Evolutionary conservation across 1,140 invertebrate genomes (phyloP), one percentile per base, ranked within the genome.

Genomic region (Idris sp.): DNA sequence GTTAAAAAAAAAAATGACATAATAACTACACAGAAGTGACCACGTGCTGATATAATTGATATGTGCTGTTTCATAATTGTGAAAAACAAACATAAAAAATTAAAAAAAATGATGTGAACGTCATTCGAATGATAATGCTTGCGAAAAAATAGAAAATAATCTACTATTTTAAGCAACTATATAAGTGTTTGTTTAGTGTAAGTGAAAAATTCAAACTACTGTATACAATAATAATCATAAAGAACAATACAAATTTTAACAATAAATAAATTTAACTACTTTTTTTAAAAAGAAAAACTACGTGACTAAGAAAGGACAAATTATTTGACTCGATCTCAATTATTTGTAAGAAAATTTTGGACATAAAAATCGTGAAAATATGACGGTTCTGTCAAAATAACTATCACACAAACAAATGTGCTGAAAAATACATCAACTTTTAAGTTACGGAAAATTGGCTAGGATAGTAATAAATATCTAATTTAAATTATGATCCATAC

Each of bases 401-500:
- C 64, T 68, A 64, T 22, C 53, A 68, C 33, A 41, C 25, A 49
- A 68, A 67, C 74, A 74, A 81, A 84, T 84, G 85, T 85, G 84
- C 84, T 85, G 82, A 82, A 86, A n/a, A n/a, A n/a, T n/a, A 86
- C 76, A 86, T 83, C 86, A 84, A 82, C 78, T 83, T 83, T 79
- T 61, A 75, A 83, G 73, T 86, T 84, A 84, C 74, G 81, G n/a
- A 81, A 78, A 72, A 61, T 54, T 41, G 83, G 80, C 82, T 83
- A 84, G 71, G 71, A 77, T 83, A 84, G 68, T 84, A 85, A 86
- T 83, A 87, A 54, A 80, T 79, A 83, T 84, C 86, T 87, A 86
- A 81, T 72, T 86, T 84, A 87, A 86, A 82, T 85, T 80, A 86
- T 86, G 83, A 84, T 87, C 84, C 86, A 88, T 87, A 88, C 86